Base-by-base conservation (phyloP, 2,888 invertebrate species). In the Asteroscopus sphinx region DNA sequence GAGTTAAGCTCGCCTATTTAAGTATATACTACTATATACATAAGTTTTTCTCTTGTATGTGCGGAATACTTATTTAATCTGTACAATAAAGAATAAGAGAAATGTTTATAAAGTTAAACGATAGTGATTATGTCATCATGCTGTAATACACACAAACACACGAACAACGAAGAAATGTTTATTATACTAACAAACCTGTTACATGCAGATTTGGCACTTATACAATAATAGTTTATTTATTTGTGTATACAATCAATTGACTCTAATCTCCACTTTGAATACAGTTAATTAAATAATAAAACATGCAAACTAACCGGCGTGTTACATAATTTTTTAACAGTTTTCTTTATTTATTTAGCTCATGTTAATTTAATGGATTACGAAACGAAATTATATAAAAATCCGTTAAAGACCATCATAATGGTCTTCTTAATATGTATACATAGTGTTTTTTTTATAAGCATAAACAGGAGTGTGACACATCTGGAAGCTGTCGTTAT, bases 301-400 rank as follows among this genome's bases (percentile, higher is more conserved):
- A 57, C 16, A 48, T 54, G 30, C 42, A 62, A 40, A 32, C 28
- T 41, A 46, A 41, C 42, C 49, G 40, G 46, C 39, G 11, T 35
- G 28, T 75, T 72, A 57, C 37, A 56, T 61, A 69, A 72, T 56
- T 11, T 44, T 13, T 46, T 44, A 39, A 47, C 28, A 41, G 35
- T 36, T 61, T 52, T 71, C 52, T 57, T 54, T 21, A 52, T 68
- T n/a, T 37, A 30, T 60, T n/a, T 37, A 30, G 58, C 46, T 47
- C 55, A 39, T 65, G 57, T 39, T 45, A 16, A 48, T 49, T 52
- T 48, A 46, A 44, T n/a, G 7, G 25, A 63, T 69, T 72, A 61
- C 52, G 54, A 61, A 72, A 75, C 13, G 33, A 44, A 63, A 73
- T 75, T 74, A 69, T 60, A 30, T 75, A 65, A 75, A 69, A 59